Evolutionary conservation across 2,797 vertebrate genomes (phyloP), one percentile per base, ranked within the genome.

Genomic region (Merluccius polli): DNA sequence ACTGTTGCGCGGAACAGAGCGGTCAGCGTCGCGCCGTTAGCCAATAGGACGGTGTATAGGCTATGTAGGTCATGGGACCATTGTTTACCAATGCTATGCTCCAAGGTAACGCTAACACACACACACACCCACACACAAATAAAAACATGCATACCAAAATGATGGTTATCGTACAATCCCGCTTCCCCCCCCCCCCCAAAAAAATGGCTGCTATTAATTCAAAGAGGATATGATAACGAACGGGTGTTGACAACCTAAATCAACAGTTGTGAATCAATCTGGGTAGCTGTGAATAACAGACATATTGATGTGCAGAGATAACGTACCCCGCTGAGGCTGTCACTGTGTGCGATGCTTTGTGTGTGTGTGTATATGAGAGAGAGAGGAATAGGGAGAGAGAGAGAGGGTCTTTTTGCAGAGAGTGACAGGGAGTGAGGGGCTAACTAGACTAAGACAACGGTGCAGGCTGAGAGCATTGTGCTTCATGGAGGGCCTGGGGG

Each of bases 371-470:
- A 48, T 70, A 59, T 16, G 71, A 24, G 36, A 24, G 33, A 16
- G 71, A 52, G 30, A 35, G 67, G 33, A 38, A 52, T 65, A 52
- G 63, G 52, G 27, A 52, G 52, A 67, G 32, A 21, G 69, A 21
- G 70, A 63, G 72, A 9, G 72, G 21, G 68, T 78, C 75, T 87
- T 82, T 87, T 82, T 81, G 72, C 83, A 77, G 77, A 83, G 76
- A 89, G 89, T 87, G 86, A 87, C 89, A 82, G 86, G 77, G 77
- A 88, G 88, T 32, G 77, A 92, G 90, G 91, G 92, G 92, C 94
- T 93, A 94, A 92, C 88, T 80, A 84, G 79, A 78, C 86, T 92
- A 93, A 92, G 89, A 94, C 92, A 94, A 94, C 94, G 87, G 83
- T 75, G 81, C 74, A 59, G 78, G 77, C 87, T 82, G 81, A 79